Percentiles rank a stretch among this genome's conserved stretches.
Evolutionary conservation across 1,140 invertebrate species (phyloP).

Genomic region (Pogonus chalceus): DNA sequence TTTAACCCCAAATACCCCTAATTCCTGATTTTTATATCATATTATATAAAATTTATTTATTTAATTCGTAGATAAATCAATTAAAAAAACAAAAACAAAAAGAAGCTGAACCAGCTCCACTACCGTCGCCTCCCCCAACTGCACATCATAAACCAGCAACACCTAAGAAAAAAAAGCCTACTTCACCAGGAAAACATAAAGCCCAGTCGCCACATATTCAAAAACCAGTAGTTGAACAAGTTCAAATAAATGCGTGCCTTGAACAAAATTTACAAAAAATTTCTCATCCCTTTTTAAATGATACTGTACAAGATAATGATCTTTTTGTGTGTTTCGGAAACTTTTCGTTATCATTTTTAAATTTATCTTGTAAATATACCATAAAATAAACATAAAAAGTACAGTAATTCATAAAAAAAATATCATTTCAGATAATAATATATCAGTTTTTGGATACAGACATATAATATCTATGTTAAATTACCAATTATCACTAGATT

Average conservation of each 20-base stretch:
- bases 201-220: not conserved
- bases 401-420: not conserved
- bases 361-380: constrained; percentile 28
- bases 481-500: constrained; percentile 10
- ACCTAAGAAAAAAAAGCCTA: not conserved
- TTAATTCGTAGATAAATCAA: no score
- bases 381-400: not conserved
- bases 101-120: no score
- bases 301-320: constrained; percentile 18
- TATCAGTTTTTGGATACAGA: constrained; percentile 7
- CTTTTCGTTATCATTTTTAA: constrained; percentile 26
- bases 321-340: constrained; percentile 28
- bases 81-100: no score
- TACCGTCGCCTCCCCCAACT: no score
- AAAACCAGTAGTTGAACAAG: not conserved
- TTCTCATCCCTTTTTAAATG: constrained; percentile 26
- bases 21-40: no score
- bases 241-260: not conserved
- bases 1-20: no score
- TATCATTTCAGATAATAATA: constrained; percentile 16
- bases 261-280: not conserved
- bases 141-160: no score
- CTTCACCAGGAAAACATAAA: not conserved
- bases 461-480: constrained; percentile 11
- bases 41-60: no score